Evolutionary conservation across 2,113 vertebrate species (phyloP), one percentile per base, ranked within the genome.

Genomic region (Upupa epops): DNA sequence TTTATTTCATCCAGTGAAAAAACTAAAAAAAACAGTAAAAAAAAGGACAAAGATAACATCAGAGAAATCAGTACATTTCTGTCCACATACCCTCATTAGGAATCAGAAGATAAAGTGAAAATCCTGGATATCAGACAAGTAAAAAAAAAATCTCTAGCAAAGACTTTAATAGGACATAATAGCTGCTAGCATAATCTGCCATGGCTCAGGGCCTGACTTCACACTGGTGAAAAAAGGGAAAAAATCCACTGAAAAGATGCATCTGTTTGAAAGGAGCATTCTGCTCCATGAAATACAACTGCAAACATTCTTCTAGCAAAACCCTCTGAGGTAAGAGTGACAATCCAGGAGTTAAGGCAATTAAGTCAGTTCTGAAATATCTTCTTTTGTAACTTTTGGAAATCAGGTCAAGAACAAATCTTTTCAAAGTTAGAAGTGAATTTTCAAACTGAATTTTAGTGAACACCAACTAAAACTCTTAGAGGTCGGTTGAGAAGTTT

Each of bases 21-120:
- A 52, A 11, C 2, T 34, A 14, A 3, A 29, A 74, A 71, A 37
- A 73, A 68, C 6, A 4, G 17, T 22, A 61, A 40, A 29, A 36
- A 42, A 37, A 19, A 9, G 1, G 2, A 3, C 5, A 48, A 40
- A 52, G 2, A 54, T 3, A 1, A 9, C 7, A 55, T 21, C 14
- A 84, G 49, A 17, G 13, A 68, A 59, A 69, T 36, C 34, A 29
- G 11, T 36, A 65, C 11, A 16, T 60, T 85, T 74, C 31, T 63
- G 61, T 78, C 45, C 37, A 19, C 34, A 17, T 31, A 9, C 2
- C 54, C 36, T 49, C 42, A 21, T 34, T 20, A 45, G 49, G 54
- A 84, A 64, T 34, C 20, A 29, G 32, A 72, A 87, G 32, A 64
- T 25, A 29, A 0, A 4, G 28, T 54, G 24, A 77, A 68, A 73